Evolutionary conservation across 2,797 vertebrate species (phyloP).

Genomic region (Cuniculus paca): DNA sequence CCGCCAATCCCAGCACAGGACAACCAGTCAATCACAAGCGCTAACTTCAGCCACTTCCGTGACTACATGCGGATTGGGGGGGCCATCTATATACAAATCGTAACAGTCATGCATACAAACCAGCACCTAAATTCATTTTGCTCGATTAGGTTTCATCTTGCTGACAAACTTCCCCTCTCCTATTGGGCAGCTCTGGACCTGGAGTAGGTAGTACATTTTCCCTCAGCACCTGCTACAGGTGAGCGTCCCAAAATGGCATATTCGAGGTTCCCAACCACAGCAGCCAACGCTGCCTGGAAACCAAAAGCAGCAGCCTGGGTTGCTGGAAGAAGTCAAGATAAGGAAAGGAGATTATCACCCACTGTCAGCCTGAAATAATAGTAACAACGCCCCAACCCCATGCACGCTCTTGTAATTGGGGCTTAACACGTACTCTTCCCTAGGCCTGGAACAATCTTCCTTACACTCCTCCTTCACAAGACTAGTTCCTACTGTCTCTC

Average conservation of each 20-base stretch:
- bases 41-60: no score
- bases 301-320: conserved; percentile 10
- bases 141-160: conserved; percentile 36
- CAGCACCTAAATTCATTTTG: background rate
- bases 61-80: no score
- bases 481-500: background rate
- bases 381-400: background rate
- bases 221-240: background rate
- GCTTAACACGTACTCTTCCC: background rate
- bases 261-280: background rate
- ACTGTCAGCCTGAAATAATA: background rate
- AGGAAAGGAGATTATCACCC: background rate
- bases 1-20: no score
- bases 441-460: conserved; percentile 15
- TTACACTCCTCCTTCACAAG: background rate
- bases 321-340: background rate
- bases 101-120: background rate
- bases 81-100: no score
- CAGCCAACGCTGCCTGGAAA: conserved; percentile 15
- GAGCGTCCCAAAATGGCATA: background rate
- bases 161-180: background rate
- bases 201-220: background rate
- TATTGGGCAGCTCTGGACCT: background rate
- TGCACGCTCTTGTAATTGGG: background rate
- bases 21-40: no score